Percentiles rank a stretch among this genome's conserved stretches.
phyloP scores from a whole-genome alignment of 30 jellyfish, hydroid and myxozoan species.

The Aurelia coerulea region DNA sequence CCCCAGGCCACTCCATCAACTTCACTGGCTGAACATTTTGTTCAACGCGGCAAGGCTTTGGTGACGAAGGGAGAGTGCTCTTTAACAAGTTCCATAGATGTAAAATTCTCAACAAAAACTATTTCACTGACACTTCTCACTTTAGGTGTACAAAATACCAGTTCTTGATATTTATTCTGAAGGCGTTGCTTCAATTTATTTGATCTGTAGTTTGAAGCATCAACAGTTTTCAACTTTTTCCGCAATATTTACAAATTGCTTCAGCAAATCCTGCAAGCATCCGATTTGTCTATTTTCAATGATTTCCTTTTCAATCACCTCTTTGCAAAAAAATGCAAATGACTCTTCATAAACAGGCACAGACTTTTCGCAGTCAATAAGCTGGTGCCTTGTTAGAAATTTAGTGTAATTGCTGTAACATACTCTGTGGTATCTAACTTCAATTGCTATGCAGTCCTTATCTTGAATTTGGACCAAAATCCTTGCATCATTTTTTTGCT shows the following conservation, averaged over 20 bases:
- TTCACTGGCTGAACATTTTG: too few species aligned
- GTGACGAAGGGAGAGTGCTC: too few species aligned
- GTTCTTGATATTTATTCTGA: conserved; percentile 19
- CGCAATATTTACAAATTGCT: conserved; percentile 17
- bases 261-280: background rate
- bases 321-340: too few species aligned
- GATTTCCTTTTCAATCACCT: conserved; percentile 4
- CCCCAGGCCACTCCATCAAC: too few species aligned
- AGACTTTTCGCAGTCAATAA: too few species aligned
- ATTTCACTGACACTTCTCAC: conserved; percentile 9
- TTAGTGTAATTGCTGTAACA: conserved; percentile 15
- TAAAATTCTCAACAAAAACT: background rate
- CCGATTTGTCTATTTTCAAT: background rate
- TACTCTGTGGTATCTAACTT: conserved; percentile 48
- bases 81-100: too few species aligned
- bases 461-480: background rate
- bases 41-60: too few species aligned
- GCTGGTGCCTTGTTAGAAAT: too few species aligned
- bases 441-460: conserved; percentile 50
- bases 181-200: conserved; percentile 28
- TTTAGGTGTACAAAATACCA: conserved; percentile 31
- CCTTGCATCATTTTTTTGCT: conserved; percentile 9
- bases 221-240: conserved; percentile 21
- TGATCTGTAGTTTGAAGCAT: conserved; percentile 23
- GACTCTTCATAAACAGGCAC: too few species aligned